Base-by-base conservation (phyloP, 2,888 invertebrate genomes). In the Stenchaetothrips biformis region DNA sequence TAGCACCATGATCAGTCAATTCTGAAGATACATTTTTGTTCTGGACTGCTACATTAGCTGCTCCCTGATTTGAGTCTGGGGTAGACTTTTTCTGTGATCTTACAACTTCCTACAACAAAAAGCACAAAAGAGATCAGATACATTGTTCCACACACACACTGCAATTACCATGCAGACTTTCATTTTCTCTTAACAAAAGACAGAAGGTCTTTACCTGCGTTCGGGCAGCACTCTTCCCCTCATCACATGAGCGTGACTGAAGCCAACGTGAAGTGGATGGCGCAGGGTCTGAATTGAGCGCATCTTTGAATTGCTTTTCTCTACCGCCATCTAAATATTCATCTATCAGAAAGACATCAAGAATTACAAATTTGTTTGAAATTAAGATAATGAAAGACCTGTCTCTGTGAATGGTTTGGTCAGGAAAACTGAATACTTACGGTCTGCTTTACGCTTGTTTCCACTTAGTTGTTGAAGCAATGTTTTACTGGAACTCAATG, bases 371-470 rank as follows among this genome's bases (percentile, higher is more conserved):
- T 2, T 3, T n/a, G 7, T 2, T 4, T 67, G 2, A n/a, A 67
- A 37, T 37, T 21, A 7, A 25, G 25, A 25, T 25, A 4, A 37
- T 37, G 37, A 37, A 37, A 37, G 4, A 4, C 37, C 37, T 37
- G 37, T 37, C 37, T 37, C 2, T 37, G 4, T 37, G 37, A 4
- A 2, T 37, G 4, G 37, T 37, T 37, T 37, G 37, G 21, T 7
- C 67, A 21, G 9, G n/a, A 8, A 7, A 25, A 25, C 7, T 25
- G 18, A 18, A 53, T 16, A 53, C 67, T 25, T 74, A 74, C 67
- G 25, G 25, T 74, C 67, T 25, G 67, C 67, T 74, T 74, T 74
- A 25, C 67, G 67, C 67, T 74, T 74, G 25, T 74, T 74, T 74
- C 67, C 67, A 74, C 67, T 74, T 1, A 74, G 67, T 25, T 25